A percentile compares a stretch with the other conserved stretches of the same genome.
Evolutionary conservation across 2,797 vertebrate species (phyloP).

Genomic region (Sebastes alutus): DNA sequence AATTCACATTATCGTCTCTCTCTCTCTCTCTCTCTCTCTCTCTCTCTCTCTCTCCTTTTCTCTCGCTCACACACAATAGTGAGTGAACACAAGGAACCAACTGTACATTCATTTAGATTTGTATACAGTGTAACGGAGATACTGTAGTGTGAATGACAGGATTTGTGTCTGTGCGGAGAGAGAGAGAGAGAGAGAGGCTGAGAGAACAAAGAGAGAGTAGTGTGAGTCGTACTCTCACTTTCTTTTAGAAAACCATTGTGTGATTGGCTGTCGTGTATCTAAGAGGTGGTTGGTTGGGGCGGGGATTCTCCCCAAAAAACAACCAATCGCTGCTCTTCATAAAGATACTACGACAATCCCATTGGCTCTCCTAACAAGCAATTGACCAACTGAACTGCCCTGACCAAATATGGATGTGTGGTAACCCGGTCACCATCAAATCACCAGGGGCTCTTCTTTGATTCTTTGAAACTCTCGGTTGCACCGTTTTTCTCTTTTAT

Average conservation of each 20-base stretch:
- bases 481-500: background rate
- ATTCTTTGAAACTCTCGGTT: background rate
- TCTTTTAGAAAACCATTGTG: background rate
- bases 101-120: background rate
- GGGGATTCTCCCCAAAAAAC: background rate
- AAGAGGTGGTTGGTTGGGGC: background rate
- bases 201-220: background rate
- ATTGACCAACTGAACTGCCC: background rate
- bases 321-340: conserved; percentile 9
- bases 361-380: conserved; percentile 8
- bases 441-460: background rate
- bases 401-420: conserved; percentile 20
- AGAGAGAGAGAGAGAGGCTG: background rate
- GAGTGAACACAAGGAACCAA: background rate
- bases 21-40: background rate
- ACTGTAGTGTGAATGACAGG: background rate
- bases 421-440: conserved; percentile 9
- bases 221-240: background rate
- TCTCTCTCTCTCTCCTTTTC: too few relatives aligned
- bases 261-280: conserved; percentile 31
- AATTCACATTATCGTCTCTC: background rate
- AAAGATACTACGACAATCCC: background rate
- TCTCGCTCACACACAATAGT: background rate
- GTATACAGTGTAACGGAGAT: background rate
- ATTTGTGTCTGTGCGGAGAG: background rate